A percentile compares a stretch with the other conserved stretches of the same genome.
Evolutionary conservation across 2,888 invertebrate genomes (phyloP).

Genomic region (Altica lythri): DNA sequence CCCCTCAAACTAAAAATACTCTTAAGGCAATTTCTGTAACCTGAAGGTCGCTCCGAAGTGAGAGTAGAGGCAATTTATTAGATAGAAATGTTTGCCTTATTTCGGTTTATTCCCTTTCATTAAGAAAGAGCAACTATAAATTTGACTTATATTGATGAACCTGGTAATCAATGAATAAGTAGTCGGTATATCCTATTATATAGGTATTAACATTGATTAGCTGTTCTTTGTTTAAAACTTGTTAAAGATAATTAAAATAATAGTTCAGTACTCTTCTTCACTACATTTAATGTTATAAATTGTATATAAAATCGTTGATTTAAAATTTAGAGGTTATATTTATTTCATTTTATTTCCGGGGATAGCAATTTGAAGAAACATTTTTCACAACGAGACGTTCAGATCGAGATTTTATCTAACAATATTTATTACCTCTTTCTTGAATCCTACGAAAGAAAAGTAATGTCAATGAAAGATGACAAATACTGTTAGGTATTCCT

Average conservation of each 20-base stretch:
- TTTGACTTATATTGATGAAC: constrained; percentile 10
- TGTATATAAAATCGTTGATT: constrained; percentile 11
- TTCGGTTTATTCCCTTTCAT: constrained; percentile 12
- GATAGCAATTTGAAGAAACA: constrained; percentile 10
- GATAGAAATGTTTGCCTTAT: constrained; percentile 13
- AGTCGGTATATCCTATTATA: too few relatives aligned
- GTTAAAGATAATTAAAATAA: too few relatives aligned
- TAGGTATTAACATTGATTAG: too few relatives aligned
- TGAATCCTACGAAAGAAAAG: constrained; percentile 6
- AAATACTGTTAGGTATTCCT: constrained; percentile 10
- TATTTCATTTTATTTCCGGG: constrained; percentile 11
- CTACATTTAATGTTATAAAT: constrained; percentile 3
- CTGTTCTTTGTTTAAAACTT: too few relatives aligned
- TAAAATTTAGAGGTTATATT: constrained; percentile 7
- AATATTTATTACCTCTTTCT: constrained; percentile 24
- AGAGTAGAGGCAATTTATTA: constrained; percentile 6
- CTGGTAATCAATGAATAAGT: not conserved
- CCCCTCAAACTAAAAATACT: too few relatives aligned
- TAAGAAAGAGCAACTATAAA: constrained; percentile 10
- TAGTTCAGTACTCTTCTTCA: too few relatives aligned
- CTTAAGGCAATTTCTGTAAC: not conserved
- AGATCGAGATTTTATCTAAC: constrained; percentile 17
- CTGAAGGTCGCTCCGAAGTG: constrained; percentile 5
- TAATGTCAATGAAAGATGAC: constrained; percentile 20
- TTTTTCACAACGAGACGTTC: constrained; percentile 3